phyloP scores from a whole-genome alignment of 2,113 vertebrate genomes.

The Sigmodon hispidus region DNA sequence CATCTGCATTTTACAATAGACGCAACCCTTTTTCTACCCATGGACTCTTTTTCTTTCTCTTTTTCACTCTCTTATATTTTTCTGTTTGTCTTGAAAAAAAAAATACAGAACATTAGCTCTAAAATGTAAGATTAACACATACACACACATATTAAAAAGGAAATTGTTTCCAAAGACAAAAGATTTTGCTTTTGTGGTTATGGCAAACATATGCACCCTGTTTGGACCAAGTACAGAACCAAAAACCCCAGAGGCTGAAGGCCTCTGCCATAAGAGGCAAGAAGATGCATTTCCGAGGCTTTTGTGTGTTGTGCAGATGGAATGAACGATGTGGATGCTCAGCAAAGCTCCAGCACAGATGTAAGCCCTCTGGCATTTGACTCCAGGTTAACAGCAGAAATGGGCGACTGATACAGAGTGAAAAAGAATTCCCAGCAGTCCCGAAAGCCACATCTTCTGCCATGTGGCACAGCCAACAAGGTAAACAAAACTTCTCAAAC shows the following conservation, averaged over 20 bases:
- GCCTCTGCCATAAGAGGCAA: not conserved
- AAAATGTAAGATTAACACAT: not conserved
- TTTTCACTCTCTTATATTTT: not conserved
- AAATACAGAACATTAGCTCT: not conserved
- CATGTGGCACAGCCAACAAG: not conserved
- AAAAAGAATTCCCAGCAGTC: not conserved
- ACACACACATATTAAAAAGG: not conserved
- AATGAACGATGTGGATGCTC: not conserved
- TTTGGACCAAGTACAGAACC: not conserved
- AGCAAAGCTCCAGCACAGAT: not conserved
- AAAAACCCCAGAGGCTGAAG: not conserved
- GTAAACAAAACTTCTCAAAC: not conserved
- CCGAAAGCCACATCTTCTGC: not conserved
- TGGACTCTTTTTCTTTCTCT: not conserved
- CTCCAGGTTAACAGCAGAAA: not conserved
- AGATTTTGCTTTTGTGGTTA: not conserved
- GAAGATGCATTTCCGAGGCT: not conserved
- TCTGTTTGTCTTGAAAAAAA: not conserved
- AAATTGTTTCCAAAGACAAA: constrained; percentile 26
- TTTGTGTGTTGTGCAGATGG: rapidly evolving
- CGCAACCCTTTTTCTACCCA: no score
- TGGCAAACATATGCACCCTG: not conserved
- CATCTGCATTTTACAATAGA: not conserved
- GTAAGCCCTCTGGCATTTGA: not conserved
- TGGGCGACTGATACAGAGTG: not conserved